Conservation (phyloP, 2,797 vertebrate genomes). For the Xenopus petersii region DNA sequence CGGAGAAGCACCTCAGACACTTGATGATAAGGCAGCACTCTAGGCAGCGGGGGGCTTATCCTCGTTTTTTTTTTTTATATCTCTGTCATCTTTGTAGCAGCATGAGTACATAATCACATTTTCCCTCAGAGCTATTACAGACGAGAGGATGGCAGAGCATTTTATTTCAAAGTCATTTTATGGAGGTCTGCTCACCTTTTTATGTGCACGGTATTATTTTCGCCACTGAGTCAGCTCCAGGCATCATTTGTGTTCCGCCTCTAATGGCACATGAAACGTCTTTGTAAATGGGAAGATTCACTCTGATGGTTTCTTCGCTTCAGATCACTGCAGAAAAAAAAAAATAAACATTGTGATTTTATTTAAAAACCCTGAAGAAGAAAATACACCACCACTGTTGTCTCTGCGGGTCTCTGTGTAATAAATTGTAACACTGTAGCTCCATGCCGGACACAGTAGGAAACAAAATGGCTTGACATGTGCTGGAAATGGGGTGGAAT, state of each 20-base stretch:
- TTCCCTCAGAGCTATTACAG: conserved; percentile 26
- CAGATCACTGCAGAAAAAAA: neutral
- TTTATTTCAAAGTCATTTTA: conserved; percentile 19
- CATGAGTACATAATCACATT: conserved; percentile 36
- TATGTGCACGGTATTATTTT: conserved; percentile 3
- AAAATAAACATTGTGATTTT: neutral
- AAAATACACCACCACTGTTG: no score
- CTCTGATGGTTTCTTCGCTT: neutral
- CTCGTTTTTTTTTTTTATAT: neutral
- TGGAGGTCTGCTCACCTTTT: conserved; percentile 4
- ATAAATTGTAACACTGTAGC: no score
- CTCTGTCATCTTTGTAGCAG: conserved; percentile 16
- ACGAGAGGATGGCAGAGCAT: neutral
- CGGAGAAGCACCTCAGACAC: neutral
- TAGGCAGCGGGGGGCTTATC: conserved; percentile 11
- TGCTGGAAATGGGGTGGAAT: no score
- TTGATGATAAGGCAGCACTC: conserved; percentile 2
- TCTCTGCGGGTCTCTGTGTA: no score
- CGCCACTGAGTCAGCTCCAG: neutral
- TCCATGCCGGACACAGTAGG: no score
- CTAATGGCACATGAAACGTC: conserved; percentile 1
- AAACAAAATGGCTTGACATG: no score
- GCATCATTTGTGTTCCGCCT: neutral
- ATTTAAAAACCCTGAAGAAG: no score
- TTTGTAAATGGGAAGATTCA: neutral